Evolutionary conservation across 2,888 invertebrate genomes (phyloP), one percentile per base, ranked within the genome.

Genomic region (Chloromyia formosa): DNA sequence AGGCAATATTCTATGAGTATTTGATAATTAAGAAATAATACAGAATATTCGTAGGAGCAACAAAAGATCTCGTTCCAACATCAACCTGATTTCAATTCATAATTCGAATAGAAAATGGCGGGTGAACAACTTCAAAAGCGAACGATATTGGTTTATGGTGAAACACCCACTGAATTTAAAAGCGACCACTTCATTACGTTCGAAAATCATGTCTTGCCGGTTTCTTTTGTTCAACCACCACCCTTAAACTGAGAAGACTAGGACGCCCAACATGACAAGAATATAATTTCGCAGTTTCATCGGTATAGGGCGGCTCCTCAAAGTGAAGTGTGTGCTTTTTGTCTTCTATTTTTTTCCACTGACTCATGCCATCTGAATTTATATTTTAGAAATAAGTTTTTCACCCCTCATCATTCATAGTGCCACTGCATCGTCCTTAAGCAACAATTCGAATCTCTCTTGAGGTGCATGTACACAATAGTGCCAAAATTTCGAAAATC

Each of bases 261-360:
- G 16, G 9, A 53, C n/a, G 53, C 1, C 53, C 16, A 16, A 45
- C 66, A 66, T 66, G 66, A 66, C 66, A 45, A 66, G 66, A 66
- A 66, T 66, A 66, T 66, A 66, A 49, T 66, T 66, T 66, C 66
- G 9, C 35, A 40, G n/a, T 40, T 62, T 62, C n/a, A n/a, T n/a
- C 14, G 20, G 14, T 23, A 10, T 62, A 16, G 40, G 5, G 62
- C 23, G 14, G 23, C 23, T 60, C 23, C 60, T 22, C 18, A 62
- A n/a, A 62, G 18, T 40, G 18, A 62, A 10, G 62, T 40, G 16
- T 62, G 23, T 10, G 16, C 16, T 62, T 23, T 9, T 40, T 62
- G 35, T 4, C 16, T 62, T 62, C 12, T 16, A 62, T 23, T 40
- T n/a, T 62, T 18, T 40, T n/a, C 62, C 18, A 62, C 40, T 23